These are phyloP conservation scores for Alethe diademata DNA, from an alignment of 2,113 vertebrate genomes.

Conservation along the genomic window DNA sequence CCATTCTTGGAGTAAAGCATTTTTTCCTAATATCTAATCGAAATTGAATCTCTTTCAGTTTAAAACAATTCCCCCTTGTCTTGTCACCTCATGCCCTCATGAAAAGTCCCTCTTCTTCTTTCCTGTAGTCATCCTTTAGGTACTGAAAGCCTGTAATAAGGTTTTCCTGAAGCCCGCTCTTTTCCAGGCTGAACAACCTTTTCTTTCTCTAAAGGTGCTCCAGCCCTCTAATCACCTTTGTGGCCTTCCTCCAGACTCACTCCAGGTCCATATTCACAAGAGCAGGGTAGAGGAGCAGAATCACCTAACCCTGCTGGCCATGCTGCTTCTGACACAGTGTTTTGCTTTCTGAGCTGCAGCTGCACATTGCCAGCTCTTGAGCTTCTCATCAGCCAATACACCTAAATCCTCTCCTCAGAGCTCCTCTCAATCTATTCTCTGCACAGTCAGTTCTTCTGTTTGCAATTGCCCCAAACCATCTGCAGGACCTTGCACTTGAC, in stretches of 20 bases:
- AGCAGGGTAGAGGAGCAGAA: not conserved
- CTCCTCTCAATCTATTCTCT: not conserved
- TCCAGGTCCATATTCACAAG: fast-evolving
- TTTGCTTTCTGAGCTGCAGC: not conserved
- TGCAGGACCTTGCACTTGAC: not conserved
- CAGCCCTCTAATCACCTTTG: not conserved
- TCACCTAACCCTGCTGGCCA: not conserved
- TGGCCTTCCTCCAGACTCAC: not conserved
- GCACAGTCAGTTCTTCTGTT: not conserved
- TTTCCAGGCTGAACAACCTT: not conserved
- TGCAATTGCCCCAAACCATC: not conserved
- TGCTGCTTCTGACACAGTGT: not conserved
- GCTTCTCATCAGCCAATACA: not conserved
- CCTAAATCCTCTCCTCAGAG: not conserved
- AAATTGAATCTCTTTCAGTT: not conserved
- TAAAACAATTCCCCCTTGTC: not conserved
- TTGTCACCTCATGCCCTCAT: not conserved
- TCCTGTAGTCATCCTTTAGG: not conserved
- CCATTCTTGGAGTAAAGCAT: fast-evolving
- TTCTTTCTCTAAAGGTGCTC: not conserved
- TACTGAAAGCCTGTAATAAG: not conserved
- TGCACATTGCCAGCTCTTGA: not conserved
- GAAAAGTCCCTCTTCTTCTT: not conserved
- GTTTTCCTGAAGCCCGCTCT: not conserved
- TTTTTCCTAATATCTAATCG: not conserved